These are phyloP conservation scores for Oxygymnocypris stewartii DNA, from an alignment of 2,113 vertebrate species.

Conservation along the genomic window DNA sequence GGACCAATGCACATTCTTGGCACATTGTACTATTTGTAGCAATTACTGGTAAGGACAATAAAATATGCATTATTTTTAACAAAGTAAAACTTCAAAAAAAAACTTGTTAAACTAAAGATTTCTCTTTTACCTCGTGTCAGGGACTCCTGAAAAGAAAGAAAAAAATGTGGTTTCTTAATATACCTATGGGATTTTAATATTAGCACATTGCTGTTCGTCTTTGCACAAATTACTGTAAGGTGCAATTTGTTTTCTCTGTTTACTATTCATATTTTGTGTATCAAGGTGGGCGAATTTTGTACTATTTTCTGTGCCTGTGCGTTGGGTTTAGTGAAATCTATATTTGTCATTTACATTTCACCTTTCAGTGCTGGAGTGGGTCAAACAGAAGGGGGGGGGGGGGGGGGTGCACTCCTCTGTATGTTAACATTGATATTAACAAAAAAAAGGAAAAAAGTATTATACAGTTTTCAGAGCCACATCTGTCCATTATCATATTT, in stretches of 20 bases:
- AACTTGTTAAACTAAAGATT: slow-evolving; percentile 76
- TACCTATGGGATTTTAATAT: slow-evolving; percentile 81
- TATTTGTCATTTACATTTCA: slow-evolving; percentile 78
- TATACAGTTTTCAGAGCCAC: slow-evolving; percentile 75
- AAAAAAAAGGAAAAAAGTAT: slow-evolving; percentile 59
- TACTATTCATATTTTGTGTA: slow-evolving; percentile 78
- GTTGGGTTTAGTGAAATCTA: slow-evolving; percentile 79
- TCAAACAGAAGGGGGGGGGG: slow-evolving; percentile 62
- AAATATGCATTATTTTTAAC: slow-evolving; percentile 83
- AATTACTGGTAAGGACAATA: slow-evolving; percentile 76
- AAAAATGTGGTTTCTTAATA: slow-evolving; percentile 73
- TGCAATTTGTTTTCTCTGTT: slow-evolving; percentile 77
- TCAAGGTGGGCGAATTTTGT: slow-evolving; percentile 80
- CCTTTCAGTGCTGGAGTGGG: slow-evolving; percentile 70
- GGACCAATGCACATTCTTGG: slow-evolving; percentile 76
- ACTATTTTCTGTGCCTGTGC: slow-evolving; percentile 78
- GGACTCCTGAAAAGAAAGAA: slow-evolving; percentile 75
- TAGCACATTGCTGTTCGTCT: slow-evolving; percentile 84
- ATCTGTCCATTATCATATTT: slow-evolving; percentile 70
- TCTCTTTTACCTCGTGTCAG: slow-evolving; percentile 85
- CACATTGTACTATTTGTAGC: slow-evolving; percentile 83
- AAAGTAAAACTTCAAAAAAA: slow-evolving; percentile 63
- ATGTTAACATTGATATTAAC: slow-evolving; percentile 53
- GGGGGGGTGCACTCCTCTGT: slow-evolving; percentile 72
- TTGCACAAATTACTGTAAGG: slow-evolving; percentile 82